Evolutionary conservation across 1,140 invertebrate species (phyloP), one percentile per base, ranked within the genome.

Genomic region (Halyomorpha halys): DNA sequence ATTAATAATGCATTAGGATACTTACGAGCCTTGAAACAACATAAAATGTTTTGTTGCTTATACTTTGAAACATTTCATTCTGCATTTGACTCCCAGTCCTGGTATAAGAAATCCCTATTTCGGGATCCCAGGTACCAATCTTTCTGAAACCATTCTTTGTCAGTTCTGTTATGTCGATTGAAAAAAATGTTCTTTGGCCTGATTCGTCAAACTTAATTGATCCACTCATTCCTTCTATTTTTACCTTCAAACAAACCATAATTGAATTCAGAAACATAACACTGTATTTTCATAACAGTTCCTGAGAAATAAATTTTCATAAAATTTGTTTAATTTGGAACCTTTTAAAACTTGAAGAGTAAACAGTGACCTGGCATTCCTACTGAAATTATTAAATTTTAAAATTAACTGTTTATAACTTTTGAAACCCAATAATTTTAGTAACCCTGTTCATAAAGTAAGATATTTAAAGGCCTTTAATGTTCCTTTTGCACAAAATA

Each of bases 111-210:
- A 81, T 72, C 44, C 79, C 74, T 61, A 78, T 78, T 9, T 71
- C 69, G 0, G 82, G 76, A 69, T 81, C 78, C 86, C 86, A 88
- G 21, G 77, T 79, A 14, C 81, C 84, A 15, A 82, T 83, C 67
- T 81, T 79, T 44, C 80, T 74, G 65, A 82, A 82, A 5, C 78
- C 79, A 0, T 74, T 73, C 63, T 76, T 77, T 11, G 76, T 75
- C 70, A 89, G 76, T 75, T 92, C 87, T 68, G 93, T 81, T 60
- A 94, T 82, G 70, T 89, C 84, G 18, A 94, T 73, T 25, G 82
- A 81, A 69, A 90, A 91, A 65, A 84, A 81, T 49, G 76, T 80
- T 53, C 90, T 75, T 68, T 84, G 78, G 11, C 90, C 90, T 21
- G 79, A 76, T n/a, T 75, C 76, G 67, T 90, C 84, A 68, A 94